phyloP scores from a whole-genome alignment of 1,140 invertebrate species.

The Helicorthomorpha holstii region DNA sequence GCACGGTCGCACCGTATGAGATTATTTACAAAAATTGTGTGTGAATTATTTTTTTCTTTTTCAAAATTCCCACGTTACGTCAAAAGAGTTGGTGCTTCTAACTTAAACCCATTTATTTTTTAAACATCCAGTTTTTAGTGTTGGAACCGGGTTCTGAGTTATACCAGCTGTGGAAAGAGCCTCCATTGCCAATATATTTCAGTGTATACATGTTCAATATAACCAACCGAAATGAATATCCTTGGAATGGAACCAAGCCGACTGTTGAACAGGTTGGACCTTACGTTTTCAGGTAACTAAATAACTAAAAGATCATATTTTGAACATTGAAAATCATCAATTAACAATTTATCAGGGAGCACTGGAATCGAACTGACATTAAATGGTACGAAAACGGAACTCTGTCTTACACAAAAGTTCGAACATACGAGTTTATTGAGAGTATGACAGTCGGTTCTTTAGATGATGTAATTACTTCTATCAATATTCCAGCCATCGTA shows the following conservation, averaged over 20 bases:
- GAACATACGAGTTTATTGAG: conserved; percentile 67
- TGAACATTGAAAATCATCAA: conserved; percentile 5
- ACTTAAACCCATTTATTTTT: too few relatives aligned
- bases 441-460: conserved; percentile 34
- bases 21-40: too few relatives aligned
- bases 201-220: conserved; percentile 77
- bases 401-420: conserved; percentile 26
- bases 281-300: conserved; percentile 65
- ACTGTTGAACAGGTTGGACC: conserved; percentile 64
- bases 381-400: neutral
- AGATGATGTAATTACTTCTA: conserved; percentile 23
- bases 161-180: conserved; percentile 66
- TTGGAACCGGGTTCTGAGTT: conserved; percentile 28
- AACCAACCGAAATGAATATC: conserved; percentile 62
- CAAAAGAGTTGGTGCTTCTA: too few relatives aligned
- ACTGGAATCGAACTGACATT: neutral
- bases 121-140: conserved; percentile 10
- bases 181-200: conserved; percentile 63
- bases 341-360: neutral
- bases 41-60: too few relatives aligned
- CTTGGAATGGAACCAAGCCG: conserved; percentile 42
- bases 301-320: neutral
- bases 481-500: conserved; percentile 26
- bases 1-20: too few relatives aligned
- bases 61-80: too few relatives aligned